A percentile compares a stretch with the other conserved stretches of the same genome.
These are phyloP conservation scores for Oeneis ivallda DNA, from an alignment of 2,888 invertebrate species.

Conservation along the genomic window DNA sequence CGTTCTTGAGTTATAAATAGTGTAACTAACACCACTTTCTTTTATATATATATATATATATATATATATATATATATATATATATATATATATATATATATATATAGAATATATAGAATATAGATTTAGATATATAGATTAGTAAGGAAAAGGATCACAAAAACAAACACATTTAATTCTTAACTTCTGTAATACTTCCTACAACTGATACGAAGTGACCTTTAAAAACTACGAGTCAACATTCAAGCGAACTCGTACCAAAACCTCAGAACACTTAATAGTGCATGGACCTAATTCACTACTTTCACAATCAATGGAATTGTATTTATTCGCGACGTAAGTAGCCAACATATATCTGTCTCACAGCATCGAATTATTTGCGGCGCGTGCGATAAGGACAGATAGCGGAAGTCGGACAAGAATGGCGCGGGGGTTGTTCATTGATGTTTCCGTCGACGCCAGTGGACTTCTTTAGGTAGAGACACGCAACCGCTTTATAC, in stretches of 20 bases:
- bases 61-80: too few species aligned
- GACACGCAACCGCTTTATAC: too few species aligned
- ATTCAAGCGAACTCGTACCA: too few species aligned
- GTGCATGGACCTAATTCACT: slow-evolving; percentile 44
- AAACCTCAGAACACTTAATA: too few species aligned
- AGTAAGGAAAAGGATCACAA: too few species aligned
- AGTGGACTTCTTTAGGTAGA: slow-evolving; percentile 45
- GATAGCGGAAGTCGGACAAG: slow-evolving; percentile 66
- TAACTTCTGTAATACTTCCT: background rate
- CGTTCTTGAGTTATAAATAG: too few species aligned
- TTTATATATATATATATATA: too few species aligned
- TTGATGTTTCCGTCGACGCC: slow-evolving; percentile 63
- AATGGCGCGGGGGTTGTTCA: slow-evolving; percentile 68
- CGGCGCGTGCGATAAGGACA: slow-evolving; percentile 53
- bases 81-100: too few species aligned
- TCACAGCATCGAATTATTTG: slow-evolving; percentile 42
- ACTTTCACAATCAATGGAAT: slow-evolving; percentile 57
- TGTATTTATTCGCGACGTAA: slow-evolving; percentile 52
- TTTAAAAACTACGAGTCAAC: slow-evolving; percentile 35
- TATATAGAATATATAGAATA: too few species aligned
- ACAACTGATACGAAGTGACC: slow-evolving; percentile 29
- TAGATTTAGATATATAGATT: too few species aligned
- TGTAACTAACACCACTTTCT: too few species aligned
- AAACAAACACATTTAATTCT: too few species aligned
- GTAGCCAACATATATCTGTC: slow-evolving; percentile 46